Evolutionary conservation across 2,888 invertebrate species (phyloP), one percentile per base, ranked within the genome.

Genomic region (Lagria hirta): DNA sequence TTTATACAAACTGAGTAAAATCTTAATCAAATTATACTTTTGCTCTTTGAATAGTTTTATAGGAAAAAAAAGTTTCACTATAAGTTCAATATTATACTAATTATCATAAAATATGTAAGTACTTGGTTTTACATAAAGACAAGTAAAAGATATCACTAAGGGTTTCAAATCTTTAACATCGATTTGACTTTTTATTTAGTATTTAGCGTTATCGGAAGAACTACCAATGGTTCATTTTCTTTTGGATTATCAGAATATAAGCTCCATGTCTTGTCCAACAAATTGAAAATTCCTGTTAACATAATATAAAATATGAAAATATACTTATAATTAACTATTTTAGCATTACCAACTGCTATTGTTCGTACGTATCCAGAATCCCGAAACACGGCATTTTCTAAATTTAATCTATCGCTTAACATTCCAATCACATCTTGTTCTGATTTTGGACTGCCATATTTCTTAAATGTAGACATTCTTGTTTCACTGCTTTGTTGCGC

Each of bases 211-310:
- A 87, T 65, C 0, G 85, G 87, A 49, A 92, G 65, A 0, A 86
- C 81, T 13, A 84, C 81, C 16, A 89, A 73, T 0, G 90, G 88
- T 48, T 84, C 81, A 16, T 78, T 82, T 2, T 64, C 68, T 51
- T 77, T 80, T 2, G 91, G 88, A 62, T 84, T 83, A 59, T 87
- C 84, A 8, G 86, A 81, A 70, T 88, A 92, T 35, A 92, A 72
- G 29, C 83, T 80, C 84, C 88, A 86, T 0, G 88, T 88, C 57
- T 75, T 79, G 36, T 81, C 80, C 15, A 78, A 73, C 55, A 87
- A 78, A 67, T 92, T 88, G 60, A 92, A 91, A 36, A 91, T 81
- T 49, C 86, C 87, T 86, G 72, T n/a, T n/a, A n/a, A n/a, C n/a
- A n/a, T n/a, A n/a, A n/a, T n/a, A n/a, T n/a, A n/a, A n/a, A n/a